Conservation (phyloP, 1,140 invertebrate species). For the Cydia amplana region DNA sequence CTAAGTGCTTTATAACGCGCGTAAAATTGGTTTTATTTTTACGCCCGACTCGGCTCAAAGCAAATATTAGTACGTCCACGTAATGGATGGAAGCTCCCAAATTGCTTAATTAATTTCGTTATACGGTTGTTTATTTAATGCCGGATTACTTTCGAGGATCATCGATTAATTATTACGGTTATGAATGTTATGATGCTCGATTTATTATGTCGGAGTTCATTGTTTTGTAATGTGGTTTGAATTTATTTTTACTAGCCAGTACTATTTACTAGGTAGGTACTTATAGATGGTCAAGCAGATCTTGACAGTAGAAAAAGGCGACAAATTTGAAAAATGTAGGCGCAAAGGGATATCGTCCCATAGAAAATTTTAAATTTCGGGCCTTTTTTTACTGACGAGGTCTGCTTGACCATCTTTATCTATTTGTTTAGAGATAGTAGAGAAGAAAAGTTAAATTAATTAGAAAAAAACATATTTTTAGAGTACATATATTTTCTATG, state of each 20-base stretch:
- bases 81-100: slow-evolving; percentile 22
- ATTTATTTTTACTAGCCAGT: neutral
- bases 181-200: slow-evolving; percentile 1
- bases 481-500: too few species aligned
- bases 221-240: neutral
- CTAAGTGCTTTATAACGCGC: slow-evolving; percentile 35
- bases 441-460: too few species aligned
- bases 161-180: slow-evolving; percentile 15
- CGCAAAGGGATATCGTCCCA: too few species aligned
- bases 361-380: too few species aligned
- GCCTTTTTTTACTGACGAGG: too few species aligned
- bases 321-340: too few species aligned
- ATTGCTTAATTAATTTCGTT: slow-evolving; percentile 32
- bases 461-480: too few species aligned
- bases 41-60: neutral
- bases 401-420: too few species aligned
- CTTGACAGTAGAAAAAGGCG: too few species aligned
- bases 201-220: neutral
- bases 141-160: slow-evolving; percentile 13
- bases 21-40: slow-evolving; percentile 36
- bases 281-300: too few species aligned
- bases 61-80: slow-evolving; percentile 6
- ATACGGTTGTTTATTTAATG: slow-evolving; percentile 28
- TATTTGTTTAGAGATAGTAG: too few species aligned
- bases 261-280: too few species aligned